phyloP scores from a whole-genome alignment of 2,797 vertebrate genomes.

The Acipenser transmontanus region DNA sequence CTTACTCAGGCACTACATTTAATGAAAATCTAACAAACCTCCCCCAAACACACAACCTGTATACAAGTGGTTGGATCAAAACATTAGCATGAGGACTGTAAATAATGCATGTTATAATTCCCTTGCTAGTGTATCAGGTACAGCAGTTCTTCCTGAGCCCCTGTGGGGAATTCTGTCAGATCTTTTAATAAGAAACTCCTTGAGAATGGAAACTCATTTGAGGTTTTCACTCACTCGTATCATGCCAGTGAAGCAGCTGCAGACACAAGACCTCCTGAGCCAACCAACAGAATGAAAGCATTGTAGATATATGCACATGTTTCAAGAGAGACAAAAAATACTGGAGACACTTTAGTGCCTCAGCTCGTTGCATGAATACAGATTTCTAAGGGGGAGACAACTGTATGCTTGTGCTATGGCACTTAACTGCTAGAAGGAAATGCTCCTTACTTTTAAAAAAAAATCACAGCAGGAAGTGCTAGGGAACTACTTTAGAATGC shows the following conservation, averaged over 20 bases:
- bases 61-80: slow-evolving; percentile 52
- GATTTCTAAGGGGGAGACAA: slow-evolving; percentile 19
- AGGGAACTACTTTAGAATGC: not conserved
- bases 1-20: not conserved
- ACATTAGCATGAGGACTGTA: slow-evolving; percentile 25
- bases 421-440: not conserved
- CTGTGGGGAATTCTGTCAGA: slow-evolving; percentile 28
- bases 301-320: slow-evolving; percentile 8
- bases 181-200: slow-evolving; percentile 17
- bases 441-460: not conserved
- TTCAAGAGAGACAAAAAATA: slow-evolving; percentile 7
- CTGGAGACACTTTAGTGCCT: slow-evolving; percentile 1
- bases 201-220: slow-evolving; percentile 18
- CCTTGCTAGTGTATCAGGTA: slow-evolving; percentile 36
- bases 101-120: slow-evolving; percentile 16
- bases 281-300: not conserved
- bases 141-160: slow-evolving; percentile 23
- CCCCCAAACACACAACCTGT: slow-evolving; percentile 34
- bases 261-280: not conserved
- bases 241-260: slow-evolving; percentile 2
- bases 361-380: slow-evolving; percentile 26
- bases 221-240: slow-evolving; percentile 13
- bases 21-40: slow-evolving; percentile 32
- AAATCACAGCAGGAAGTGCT: not conserved
- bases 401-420: not conserved